A percentile compares a stretch with the other conserved stretches of the same genome.
Evolutionary conservation across 2,888 invertebrate genomes (phyloP).

Genomic region (Ashinkailepas kermadecensis): DNA sequence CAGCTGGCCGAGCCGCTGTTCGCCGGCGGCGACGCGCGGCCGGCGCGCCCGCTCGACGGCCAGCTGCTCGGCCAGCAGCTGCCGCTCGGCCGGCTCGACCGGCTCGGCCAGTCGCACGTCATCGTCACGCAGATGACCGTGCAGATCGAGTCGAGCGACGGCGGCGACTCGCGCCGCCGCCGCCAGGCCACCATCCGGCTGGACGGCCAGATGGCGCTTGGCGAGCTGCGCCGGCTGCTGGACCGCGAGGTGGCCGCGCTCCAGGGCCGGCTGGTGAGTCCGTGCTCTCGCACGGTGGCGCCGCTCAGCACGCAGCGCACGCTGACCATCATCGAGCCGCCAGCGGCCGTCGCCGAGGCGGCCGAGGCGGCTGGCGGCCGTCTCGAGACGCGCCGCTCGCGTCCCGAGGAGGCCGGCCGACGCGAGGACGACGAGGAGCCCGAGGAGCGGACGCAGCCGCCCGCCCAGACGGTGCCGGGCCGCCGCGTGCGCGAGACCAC

Average conservation of each 20-base stretch:
- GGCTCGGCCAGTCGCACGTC: not conserved
- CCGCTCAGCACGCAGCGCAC: not conserved
- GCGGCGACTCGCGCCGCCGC: not conserved
- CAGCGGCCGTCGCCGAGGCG: not conserved
- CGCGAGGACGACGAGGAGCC: not conserved
- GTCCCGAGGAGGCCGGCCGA: not conserved
- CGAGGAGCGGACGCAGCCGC: not conserved
- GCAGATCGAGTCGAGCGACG: slow-evolving; percentile 3
- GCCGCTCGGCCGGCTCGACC: not conserved
- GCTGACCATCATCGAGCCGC: not conserved
- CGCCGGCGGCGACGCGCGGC: no score
- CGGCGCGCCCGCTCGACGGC: not conserved
- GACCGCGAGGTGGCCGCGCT: slow-evolving; percentile 9
- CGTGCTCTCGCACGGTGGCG: not conserved
- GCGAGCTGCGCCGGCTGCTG: slow-evolving; percentile 2
- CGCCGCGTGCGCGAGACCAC: slow-evolving; percentile 10
- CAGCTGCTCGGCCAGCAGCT: not conserved
- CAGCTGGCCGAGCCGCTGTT: not conserved
- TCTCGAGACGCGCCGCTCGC: not conserved
- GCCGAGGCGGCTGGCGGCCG: not conserved
- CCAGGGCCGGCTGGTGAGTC: not conserved
- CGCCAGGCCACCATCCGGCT: slow-evolving; percentile 6
- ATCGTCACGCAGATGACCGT: slow-evolving; percentile 13
- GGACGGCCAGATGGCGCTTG: slow-evolving; percentile 20
- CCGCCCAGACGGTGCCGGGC: not conserved